A percentile compares a stretch with the other conserved stretches of the same genome.
These are phyloP conservation scores for Quadroppia sp. DNA, from an alignment of 2,888 invertebrate species.

Conservation along the genomic window DNA sequence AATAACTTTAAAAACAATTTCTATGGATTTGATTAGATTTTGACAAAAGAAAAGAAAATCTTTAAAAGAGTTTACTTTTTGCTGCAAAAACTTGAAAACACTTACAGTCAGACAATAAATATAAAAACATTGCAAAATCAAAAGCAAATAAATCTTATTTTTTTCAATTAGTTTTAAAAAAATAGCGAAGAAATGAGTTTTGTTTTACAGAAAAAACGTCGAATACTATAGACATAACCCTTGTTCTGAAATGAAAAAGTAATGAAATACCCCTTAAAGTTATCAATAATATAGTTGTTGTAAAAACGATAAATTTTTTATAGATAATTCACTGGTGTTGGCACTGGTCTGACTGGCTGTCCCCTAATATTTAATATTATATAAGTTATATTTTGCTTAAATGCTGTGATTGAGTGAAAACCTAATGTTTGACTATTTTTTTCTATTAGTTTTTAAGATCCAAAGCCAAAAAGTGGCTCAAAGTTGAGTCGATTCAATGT, in stretches of 20 bases:
- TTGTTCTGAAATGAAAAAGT: too few relatives aligned
- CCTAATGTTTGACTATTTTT: slow-evolving; percentile 8
- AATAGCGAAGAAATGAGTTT: too few relatives aligned
- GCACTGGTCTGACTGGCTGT: too few relatives aligned
- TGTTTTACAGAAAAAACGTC: too few relatives aligned
- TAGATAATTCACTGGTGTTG: too few relatives aligned
- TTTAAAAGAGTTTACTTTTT: too few relatives aligned
- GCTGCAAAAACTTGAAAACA: too few relatives aligned
- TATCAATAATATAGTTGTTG: background rate
- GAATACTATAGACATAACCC: too few relatives aligned
- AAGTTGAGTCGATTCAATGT: background rate
- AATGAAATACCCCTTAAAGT: background rate
- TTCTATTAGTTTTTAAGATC: background rate
- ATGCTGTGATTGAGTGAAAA: too few relatives aligned
- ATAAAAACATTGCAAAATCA: background rate
- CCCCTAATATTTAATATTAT: background rate
- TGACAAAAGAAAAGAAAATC: background rate
- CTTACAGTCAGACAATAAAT: too few relatives aligned
- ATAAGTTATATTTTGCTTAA: slow-evolving; percentile 10
- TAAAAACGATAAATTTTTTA: too few relatives aligned
- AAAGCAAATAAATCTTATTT: slow-evolving; percentile 26
- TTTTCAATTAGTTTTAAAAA: slow-evolving; percentile 26
- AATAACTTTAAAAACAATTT: too few relatives aligned
- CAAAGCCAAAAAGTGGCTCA: slow-evolving; percentile 25
- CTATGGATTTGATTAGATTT: background rate